A percentile compares a stretch with the other conserved stretches of the same genome.
Evolutionary conservation across 2,113 vertebrate genomes (phyloP).

Genomic region (Pipra filicauda): DNA sequence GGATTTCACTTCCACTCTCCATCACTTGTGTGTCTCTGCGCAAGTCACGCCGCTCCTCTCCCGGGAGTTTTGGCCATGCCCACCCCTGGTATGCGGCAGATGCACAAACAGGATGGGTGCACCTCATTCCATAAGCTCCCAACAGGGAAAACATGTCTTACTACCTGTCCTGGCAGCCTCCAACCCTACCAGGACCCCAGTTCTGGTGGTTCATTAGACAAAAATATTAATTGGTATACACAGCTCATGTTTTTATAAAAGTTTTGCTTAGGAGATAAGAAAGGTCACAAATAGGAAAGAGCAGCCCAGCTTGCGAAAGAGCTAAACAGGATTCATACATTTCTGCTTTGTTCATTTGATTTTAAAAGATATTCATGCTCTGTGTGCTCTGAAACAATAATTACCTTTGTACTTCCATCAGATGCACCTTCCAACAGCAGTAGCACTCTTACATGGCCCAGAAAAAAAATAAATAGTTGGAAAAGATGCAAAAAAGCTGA

Average conservation of each 20-base stretch:
- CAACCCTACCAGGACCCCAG: neutral
- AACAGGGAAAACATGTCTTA: neutral
- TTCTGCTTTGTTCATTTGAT: neutral
- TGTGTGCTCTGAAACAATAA: neutral
- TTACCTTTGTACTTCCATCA: neutral
- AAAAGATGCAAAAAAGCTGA: neutral
- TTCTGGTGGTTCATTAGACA: neutral
- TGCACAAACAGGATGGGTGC: neutral
- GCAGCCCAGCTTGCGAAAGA: neutral
- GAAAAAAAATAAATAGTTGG: neutral
- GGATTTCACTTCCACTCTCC: neutral
- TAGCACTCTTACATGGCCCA: accelerated
- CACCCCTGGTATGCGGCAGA: accelerated
- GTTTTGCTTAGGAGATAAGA: neutral
- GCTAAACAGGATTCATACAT: neutral
- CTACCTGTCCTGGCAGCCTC: neutral
- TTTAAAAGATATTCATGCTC: neutral
- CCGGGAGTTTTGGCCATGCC: accelerated
- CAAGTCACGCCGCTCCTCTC: neutral
- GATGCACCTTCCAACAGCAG: neutral
- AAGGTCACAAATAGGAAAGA: neutral
- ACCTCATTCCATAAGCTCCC: neutral
- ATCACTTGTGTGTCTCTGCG: neutral
- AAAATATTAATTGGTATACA: neutral
- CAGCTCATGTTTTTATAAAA: neutral